Evolutionary conservation across 2,113 vertebrate species (phyloP).

Genomic region (Ibidorhyncha struthersii): DNA sequence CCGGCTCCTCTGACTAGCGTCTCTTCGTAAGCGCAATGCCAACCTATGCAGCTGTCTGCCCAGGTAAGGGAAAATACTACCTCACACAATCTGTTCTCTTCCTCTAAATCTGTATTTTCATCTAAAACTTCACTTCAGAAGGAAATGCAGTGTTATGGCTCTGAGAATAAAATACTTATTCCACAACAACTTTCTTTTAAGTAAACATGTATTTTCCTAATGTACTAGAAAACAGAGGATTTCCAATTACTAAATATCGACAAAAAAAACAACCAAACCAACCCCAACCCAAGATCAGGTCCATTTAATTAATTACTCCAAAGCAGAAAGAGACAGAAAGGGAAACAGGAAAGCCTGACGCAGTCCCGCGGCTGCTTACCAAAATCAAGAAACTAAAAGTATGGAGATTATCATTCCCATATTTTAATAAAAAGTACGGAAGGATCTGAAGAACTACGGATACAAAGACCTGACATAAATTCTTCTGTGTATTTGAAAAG

Average conservation of each 20-base stretch:
- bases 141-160: background rate
- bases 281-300: background rate
- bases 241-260: background rate
- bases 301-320: background rate
- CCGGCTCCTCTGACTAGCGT: background rate
- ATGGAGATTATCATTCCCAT: background rate
- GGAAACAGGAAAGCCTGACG: slow-evolving; percentile 24
- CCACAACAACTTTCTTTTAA: background rate
- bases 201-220: background rate
- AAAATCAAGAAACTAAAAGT: background rate
- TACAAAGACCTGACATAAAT: background rate
- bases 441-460: slow-evolving; percentile 2
- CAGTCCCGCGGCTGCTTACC: background rate
- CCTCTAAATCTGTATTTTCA: background rate
- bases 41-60: background rate
- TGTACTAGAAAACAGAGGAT: background rate
- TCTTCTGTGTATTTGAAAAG: background rate
- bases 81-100: background rate
- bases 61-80: background rate
- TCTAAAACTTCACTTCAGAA: background rate
- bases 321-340: background rate
- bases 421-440: slow-evolving; percentile 40
- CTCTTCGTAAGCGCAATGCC: background rate
- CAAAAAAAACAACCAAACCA: background rate
- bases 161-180: background rate